Base-by-base conservation (phyloP, 2,797 vertebrate genomes). In the Melanotaenia pygmaea region DNA sequence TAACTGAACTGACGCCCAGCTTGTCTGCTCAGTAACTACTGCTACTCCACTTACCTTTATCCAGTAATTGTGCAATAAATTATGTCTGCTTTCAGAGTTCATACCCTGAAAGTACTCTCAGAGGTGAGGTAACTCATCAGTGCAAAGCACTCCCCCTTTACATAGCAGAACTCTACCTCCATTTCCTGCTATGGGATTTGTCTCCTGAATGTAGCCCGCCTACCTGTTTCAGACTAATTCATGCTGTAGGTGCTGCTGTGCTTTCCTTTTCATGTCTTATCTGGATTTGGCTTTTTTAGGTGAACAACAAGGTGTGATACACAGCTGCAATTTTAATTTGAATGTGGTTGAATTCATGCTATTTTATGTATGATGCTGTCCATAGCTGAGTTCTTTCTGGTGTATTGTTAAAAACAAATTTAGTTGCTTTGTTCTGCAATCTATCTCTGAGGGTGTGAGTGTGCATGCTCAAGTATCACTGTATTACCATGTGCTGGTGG, bases 51-150 rank as follows among this genome's bases (percentile, higher is more conserved):
- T 67, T 34, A 40, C 53, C 67, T 64, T 82, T 62, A 37, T 68
- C 70, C 34, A 3, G 51, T 59, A 76, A 71, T 74, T 76, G 86
- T 81, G 81, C 67, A 50, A 70, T 82, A 67, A 59, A 72, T 86
- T 79, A 82, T 16, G 38, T 34, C 67, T 73, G 79, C 71, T 70
- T 66, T 67, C 70, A 59, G 70, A 74, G 76, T 82, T 81, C 84
- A 72, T 75, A 73, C 50, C 69, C 81, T 84, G 58, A 79, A 73
- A 81, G 70, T 66, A 45, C 78, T 77, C 72, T 80, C 64, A 1
- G 68, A 82, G 75, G 73, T 20, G 24, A 70, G 38, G 67, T 61
- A 86, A 82, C 78, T 75, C 64, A 78, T 86, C 86, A 76, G 84
- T 81, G 59, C 83, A 76, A 64, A 60, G 73, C 81, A 65, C 67